A percentile compares a stretch with the other conserved stretches of the same genome.
phyloP scores from a whole-genome alignment of 2,113 vertebrate species.

The Psammodynastes pulverulentus region DNA sequence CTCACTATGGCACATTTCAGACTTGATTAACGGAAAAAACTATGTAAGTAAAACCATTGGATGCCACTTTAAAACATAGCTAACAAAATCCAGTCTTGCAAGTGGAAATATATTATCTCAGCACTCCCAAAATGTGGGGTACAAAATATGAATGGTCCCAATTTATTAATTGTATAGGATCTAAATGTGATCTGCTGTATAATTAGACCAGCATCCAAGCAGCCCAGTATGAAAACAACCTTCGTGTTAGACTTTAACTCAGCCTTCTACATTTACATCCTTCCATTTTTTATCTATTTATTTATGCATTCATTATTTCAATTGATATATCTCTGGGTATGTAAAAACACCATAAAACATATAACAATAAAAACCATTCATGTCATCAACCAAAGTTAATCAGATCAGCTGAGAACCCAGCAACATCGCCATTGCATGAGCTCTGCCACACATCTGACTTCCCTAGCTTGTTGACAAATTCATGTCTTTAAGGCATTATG shows the following conservation, averaged over 20 bases:
- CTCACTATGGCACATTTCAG: neutral
- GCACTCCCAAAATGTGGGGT: neutral
- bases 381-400: neutral
- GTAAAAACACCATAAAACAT: neutral
- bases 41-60: neutral
- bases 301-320: neutral
- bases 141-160: neutral
- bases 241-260: neutral
- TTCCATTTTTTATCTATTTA: neutral
- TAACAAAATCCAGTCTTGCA: neutral
- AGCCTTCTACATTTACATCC: neutral
- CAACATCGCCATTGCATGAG: neutral
- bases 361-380: neutral
- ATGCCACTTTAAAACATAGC: neutral
- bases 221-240: neutral
- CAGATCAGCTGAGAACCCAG: neutral
- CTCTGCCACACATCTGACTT: neutral
- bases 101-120: neutral
- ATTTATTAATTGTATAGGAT: neutral
- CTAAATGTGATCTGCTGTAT: fast-evolving
- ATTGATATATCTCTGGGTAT: neutral
- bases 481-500: neutral
- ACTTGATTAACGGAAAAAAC: neutral
- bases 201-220: fast-evolving
- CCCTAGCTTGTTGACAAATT: neutral